Base-by-base conservation (phyloP, 37 sponge, comb jelly and placozoan genomes). In the Axinella damicornis region DNA sequence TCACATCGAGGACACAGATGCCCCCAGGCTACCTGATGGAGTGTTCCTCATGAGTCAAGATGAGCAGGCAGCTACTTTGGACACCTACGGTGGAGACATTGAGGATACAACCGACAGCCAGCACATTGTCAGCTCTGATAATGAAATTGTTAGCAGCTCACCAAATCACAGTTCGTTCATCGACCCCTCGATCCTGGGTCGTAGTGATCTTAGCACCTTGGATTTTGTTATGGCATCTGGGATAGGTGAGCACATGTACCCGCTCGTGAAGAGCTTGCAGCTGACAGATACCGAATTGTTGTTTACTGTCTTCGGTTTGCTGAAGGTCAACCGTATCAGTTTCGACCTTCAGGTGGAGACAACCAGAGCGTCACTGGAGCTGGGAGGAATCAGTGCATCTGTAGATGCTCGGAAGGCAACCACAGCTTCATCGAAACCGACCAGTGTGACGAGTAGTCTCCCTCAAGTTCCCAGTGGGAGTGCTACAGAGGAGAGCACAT, bases 291-390 rank as follows among this genome's bases (percentile, higher is more conserved):
- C 12, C 59, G 53, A 86, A 13, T 79, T 86, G 36, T 62, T 79
- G 9, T 87, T 65, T 52, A 79, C 73, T 25, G 59, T 87, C 25
- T 87, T 65, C 79, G 87, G 80, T 13, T 62, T 77, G 18, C 65
- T 87, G 13, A 79, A 73, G 57, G 20, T 79, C 27, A 64, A 31
- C 36, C 22, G 34, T 46, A 34, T 87, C 40, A 21, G 63, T n/a
- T 71, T 32, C 19, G 83, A 40, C 15, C 32, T 73, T 21, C 83
- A 79, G 20, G n/a, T 87, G 13, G 80, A 87, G 66, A 80, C 74
- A 22, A 70, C 76, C 5, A 54, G 30, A 40, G 37, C 53, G 19
- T 14, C 34, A 6, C 30, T 78, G 5, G 75, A 73, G 57, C 31
- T 87, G n/a, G 13, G 0, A 6, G 80, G 66, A 13, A 53, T 87